Evolutionary conservation across 2,113 vertebrate species (phyloP).

Genomic region (Cinclus cinclus): DNA sequence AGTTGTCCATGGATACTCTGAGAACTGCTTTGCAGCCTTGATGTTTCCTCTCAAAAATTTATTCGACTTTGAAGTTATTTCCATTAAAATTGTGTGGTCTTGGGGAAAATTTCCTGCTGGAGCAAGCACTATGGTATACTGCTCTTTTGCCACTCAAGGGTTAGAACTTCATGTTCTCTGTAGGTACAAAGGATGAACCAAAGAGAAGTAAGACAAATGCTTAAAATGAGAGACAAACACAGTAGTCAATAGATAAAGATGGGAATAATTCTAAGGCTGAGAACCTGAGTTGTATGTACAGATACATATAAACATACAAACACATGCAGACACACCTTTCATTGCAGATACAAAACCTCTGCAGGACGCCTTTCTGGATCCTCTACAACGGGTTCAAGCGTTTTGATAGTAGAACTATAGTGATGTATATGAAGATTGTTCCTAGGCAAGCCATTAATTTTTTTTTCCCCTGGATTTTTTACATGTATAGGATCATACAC

Average conservation of each 20-base stretch:
- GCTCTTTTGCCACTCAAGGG: not conserved
- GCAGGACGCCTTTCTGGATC: not conserved
- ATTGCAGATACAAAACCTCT: not conserved
- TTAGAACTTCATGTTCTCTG: not conserved
- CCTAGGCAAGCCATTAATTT: not conserved
- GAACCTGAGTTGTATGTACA: not conserved
- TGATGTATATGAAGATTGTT: not conserved
- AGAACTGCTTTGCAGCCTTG: not conserved
- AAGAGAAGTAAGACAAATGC: not conserved
- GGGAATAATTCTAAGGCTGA: not conserved
- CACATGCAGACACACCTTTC: not conserved
- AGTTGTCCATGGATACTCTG: not conserved
- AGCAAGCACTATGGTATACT: not conserved
- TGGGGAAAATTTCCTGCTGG: not conserved
- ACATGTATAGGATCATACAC: not conserved
- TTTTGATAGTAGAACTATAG: not conserved
- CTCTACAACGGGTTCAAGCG: not conserved
- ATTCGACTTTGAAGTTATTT: not conserved
- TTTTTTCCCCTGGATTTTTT: not conserved
- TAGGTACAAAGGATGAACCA: not conserved
- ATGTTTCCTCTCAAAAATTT: not conserved
- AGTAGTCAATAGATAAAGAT: not conserved
- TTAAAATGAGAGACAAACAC: not conserved
- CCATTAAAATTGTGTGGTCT: not conserved
- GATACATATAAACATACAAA: not conserved